Evolutionary conservation across 2,888 invertebrate genomes (phyloP).

Genomic region (Sympetrum striolatum): DNA sequence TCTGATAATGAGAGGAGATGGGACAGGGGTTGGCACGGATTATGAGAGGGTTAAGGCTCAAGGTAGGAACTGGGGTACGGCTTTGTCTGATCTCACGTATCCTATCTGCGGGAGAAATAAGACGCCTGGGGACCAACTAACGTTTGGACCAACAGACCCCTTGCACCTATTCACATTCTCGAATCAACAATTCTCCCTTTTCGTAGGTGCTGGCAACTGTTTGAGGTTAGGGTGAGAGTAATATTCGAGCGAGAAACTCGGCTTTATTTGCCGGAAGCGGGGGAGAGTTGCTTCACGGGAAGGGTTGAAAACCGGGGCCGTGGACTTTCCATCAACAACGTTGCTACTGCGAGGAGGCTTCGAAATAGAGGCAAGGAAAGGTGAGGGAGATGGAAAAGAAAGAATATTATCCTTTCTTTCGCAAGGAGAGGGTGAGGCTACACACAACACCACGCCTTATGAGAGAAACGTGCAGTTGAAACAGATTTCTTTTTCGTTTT

Average conservation of each 20-base stretch:
- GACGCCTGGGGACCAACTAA: neutral
- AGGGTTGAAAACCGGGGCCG: neutral
- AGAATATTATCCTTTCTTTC: neutral
- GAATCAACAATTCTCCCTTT: slow-evolving; percentile 11
- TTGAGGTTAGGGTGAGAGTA: neutral
- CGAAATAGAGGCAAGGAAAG: neutral
- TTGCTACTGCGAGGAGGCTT: neutral
- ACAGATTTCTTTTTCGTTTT: neutral
- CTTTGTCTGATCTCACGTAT: neutral
- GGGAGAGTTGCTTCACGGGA: neutral
- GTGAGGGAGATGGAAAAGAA: neutral
- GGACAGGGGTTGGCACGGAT: neutral
- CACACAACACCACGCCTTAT: neutral
- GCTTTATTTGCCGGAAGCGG: neutral
- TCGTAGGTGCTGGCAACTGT: neutral
- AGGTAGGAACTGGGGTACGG: neutral
- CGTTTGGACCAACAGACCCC: slow-evolving; percentile 18
- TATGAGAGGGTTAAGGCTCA: neutral
- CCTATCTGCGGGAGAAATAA: neutral
- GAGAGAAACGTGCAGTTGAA: neutral
- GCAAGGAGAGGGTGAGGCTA: neutral
- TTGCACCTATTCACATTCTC: neutral
- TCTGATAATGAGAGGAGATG: neutral
- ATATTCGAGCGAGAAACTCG: neutral
- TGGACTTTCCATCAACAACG: neutral